Percentiles rank a stretch among this genome's conserved stretches.
Evolutionary conservation across 2,888 invertebrate genomes (phyloP).

Genomic region (Mythimna pallens): DNA sequence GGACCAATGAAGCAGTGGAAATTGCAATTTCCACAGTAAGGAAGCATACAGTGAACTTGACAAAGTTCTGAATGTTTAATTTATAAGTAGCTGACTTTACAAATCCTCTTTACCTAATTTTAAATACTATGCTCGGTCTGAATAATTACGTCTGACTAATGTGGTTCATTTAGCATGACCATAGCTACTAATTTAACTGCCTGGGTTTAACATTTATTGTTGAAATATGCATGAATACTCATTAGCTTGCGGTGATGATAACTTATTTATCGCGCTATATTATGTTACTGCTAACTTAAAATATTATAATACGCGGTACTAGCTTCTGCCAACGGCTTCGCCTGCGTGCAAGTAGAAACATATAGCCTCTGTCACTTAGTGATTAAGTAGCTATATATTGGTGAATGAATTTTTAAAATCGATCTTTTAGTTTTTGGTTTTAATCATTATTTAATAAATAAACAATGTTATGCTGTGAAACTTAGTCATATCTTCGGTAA

Average conservation of each 20-base stretch:
- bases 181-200: constrained; percentile 53
- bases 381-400: too few species aligned
- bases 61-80: constrained; percentile 36
- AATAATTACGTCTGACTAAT: constrained; percentile 52
- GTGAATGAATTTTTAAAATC: too few species aligned
- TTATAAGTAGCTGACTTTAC: constrained; percentile 33
- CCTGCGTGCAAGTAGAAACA: too few species aligned
- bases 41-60: constrained; percentile 25
- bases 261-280: constrained; percentile 30
- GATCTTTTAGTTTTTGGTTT: too few species aligned
- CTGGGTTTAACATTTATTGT: constrained; percentile 46
- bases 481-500: too few species aligned
- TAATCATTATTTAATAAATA: too few species aligned
- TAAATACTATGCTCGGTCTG: constrained; percentile 34
- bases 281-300: constrained; percentile 13
- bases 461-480: too few species aligned
- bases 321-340: too few species aligned
- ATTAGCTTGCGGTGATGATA: constrained; percentile 39
- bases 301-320: background rate
- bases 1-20: background rate
- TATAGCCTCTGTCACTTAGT: too few species aligned
- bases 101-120: constrained; percentile 46
- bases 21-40: background rate
- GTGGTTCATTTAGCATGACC: constrained; percentile 45
- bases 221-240: constrained; percentile 54